Evolutionary conservation across 2,888 invertebrate species (phyloP).

Genomic region (Tethea ocularis): DNA sequence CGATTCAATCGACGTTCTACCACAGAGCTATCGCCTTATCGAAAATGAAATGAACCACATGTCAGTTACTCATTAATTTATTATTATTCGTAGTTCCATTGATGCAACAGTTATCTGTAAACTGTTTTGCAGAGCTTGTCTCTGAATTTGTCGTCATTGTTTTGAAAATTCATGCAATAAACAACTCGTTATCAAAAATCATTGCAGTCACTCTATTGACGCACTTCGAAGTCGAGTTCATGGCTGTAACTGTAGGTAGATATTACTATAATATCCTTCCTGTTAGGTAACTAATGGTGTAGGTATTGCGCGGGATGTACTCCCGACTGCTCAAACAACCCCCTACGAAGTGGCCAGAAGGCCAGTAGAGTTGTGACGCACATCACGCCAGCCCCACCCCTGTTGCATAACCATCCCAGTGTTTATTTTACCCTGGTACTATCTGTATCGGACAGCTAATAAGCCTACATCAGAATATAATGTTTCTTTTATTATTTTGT

Average conservation of each 20-base stretch:
- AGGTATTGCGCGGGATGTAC: neutral
- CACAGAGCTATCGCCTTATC: too few species aligned
- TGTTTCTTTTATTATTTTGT: slow-evolving; percentile 23
- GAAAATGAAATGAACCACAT: too few species aligned
- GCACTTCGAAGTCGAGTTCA: neutral
- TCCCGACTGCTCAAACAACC: slow-evolving; percentile 18
- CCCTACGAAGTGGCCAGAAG: slow-evolving; percentile 30
- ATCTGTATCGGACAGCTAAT: slow-evolving; percentile 55
- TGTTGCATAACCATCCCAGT: slow-evolving; percentile 38
- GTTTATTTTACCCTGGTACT: slow-evolving; percentile 51
- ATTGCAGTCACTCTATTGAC: neutral
- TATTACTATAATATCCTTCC: neutral
- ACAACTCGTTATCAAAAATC: neutral
- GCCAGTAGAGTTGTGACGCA: slow-evolving; percentile 47
- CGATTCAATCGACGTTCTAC: too few species aligned
- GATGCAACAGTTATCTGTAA: too few species aligned
- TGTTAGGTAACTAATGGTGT: neutral
- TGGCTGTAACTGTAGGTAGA: neutral
- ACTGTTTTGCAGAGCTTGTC: neutral
- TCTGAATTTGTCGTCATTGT: neutral
- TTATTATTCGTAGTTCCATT: too few species aligned
- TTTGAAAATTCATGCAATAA: neutral
- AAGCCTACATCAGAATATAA: slow-evolving; percentile 32
- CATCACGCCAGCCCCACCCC: slow-evolving; percentile 28
- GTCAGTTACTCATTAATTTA: too few species aligned